These are phyloP conservation scores for Drosophila sulfurigaster DNA, from an alignment of 1,140 invertebrate species.

Conservation along the genomic window DNA sequence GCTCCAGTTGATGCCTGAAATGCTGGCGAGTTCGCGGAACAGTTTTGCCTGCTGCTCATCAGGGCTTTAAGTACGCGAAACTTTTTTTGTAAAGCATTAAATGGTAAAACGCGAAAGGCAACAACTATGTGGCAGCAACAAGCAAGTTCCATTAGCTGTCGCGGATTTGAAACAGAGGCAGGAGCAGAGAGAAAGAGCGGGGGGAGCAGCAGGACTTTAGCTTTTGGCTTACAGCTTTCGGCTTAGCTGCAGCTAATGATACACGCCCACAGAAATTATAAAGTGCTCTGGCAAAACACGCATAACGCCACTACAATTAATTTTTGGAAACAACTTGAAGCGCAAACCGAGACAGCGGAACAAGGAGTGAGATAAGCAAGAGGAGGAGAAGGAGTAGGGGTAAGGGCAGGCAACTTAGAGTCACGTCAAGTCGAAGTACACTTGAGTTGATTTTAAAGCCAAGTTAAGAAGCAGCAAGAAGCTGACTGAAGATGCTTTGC, in stretches of 20 bases:
- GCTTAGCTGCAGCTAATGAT: conserved; percentile 68
- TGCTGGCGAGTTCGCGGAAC: too few relatives aligned
- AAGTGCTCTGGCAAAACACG: conserved; percentile 53
- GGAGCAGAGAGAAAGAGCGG: background rate
- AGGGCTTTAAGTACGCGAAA: conserved; percentile 33
- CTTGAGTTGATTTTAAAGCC: conserved; percentile 76
- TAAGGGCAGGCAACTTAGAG: background rate
- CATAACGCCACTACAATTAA: conserved; percentile 76
- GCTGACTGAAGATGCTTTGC: conserved; percentile 49
- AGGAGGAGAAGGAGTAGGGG: too few relatives aligned
- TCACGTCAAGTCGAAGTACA: conserved; percentile 23
- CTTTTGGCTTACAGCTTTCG: conserved; percentile 36
- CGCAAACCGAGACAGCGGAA: conserved; percentile 24
- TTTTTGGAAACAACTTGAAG: conserved; percentile 56
- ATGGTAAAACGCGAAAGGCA: conserved; percentile 42
- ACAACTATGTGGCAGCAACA: conserved; percentile 56
- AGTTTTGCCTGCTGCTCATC: background rate
- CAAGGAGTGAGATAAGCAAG: background rate
- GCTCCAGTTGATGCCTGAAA: too few relatives aligned
- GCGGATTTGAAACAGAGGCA: conserved; percentile 38
- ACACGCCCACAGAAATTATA: conserved; percentile 68
- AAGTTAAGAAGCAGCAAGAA: conserved; percentile 61
- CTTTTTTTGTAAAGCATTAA: conserved; percentile 34
- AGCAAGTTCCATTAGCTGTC: conserved; percentile 73
- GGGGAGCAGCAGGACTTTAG: background rate